Evolutionary conservation across 2,113 vertebrate genomes (phyloP), one percentile per base, ranked within the genome.

Genomic region (Callipepla californica): DNA sequence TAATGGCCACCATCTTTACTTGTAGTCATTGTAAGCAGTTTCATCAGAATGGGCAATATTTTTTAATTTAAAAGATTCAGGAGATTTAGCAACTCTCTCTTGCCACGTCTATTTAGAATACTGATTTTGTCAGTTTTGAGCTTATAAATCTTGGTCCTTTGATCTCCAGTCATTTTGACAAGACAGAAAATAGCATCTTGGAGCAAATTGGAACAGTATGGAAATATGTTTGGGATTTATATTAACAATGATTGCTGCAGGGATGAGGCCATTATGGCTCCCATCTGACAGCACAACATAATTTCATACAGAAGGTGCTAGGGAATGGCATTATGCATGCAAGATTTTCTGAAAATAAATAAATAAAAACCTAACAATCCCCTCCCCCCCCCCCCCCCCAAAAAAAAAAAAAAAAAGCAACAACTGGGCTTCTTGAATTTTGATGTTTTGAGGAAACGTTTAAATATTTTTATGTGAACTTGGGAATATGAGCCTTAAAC

Each of bases 221-320:
- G 97, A 97, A 97, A 96, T 97, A 98, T 97, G 96, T 96, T 94
- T 92, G 96, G 97, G 97, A 97, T 98, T 98, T 98, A 97, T 98
- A 98, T 98, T 98, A 98, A 98, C 98, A 98, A 98, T 99, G 98
- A 99, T 99, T 98, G 98, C 98, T 97, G 97, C 97, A 96, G 97
- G 98, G 98, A 99, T 98, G 98, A 98, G 98, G 97, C 98, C 96
- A 98, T 99, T 99, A 99, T 98, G 96, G 97, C 97, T 96, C 97
- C 97, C 94, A 94, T 98, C 97, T 98, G 98, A 98, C 97, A 98
- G 97, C 97, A 92, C 92, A 96, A 83, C 95, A 90, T 97, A 96
- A 97, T 98, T 97, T 97, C 85, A 90, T 96, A 84, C n/a, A 44
- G 91, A 96, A 96, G 93, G 93, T 97, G 66, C 94, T 92, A 77